Percentiles rank a stretch among this genome's conserved stretches.
These are phyloP conservation scores for Catotricha subobsoleta DNA, from an alignment of 2,888 invertebrate genomes.

Conservation along the genomic window DNA sequence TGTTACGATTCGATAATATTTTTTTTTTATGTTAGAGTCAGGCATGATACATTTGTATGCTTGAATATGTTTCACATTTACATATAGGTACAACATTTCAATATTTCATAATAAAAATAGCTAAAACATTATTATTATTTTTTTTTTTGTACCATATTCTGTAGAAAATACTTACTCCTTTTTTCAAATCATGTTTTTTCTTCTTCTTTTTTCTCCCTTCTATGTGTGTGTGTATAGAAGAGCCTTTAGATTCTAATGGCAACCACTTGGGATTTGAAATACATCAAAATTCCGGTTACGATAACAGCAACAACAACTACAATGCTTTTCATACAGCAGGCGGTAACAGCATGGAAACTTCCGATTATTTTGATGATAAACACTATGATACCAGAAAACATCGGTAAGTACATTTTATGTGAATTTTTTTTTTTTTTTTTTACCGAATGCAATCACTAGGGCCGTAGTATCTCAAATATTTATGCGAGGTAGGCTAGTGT, in stretches of 20 bases:
- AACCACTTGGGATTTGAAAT: conserved; percentile 9
- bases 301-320: conserved; percentile 5
- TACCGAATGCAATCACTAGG: neutral
- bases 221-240: conserved; percentile 2
- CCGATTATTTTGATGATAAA: conserved; percentile 21
- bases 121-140: neutral
- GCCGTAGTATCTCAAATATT: too few relatives aligned
- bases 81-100: too few relatives aligned
- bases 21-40: neutral
- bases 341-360: conserved; percentile 15
- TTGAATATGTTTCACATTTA: too few relatives aligned
- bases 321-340: conserved; percentile 8
- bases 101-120: too few relatives aligned
- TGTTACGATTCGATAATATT: neutral
- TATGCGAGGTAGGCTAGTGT: neutral
- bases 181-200: neutral
- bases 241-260: conserved; percentile 8
- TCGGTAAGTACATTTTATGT: conserved; percentile 21
- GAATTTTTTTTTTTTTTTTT: neutral
- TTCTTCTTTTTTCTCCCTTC: neutral
- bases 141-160: neutral
- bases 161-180: neutral
- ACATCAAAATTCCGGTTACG: conserved; percentile 9
- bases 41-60: too few relatives aligned
- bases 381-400: conserved; percentile 22